Base-by-base conservation (phyloP, 2,113 vertebrate genomes). In the Sinocyclocheilus rhinocerous region DNA sequence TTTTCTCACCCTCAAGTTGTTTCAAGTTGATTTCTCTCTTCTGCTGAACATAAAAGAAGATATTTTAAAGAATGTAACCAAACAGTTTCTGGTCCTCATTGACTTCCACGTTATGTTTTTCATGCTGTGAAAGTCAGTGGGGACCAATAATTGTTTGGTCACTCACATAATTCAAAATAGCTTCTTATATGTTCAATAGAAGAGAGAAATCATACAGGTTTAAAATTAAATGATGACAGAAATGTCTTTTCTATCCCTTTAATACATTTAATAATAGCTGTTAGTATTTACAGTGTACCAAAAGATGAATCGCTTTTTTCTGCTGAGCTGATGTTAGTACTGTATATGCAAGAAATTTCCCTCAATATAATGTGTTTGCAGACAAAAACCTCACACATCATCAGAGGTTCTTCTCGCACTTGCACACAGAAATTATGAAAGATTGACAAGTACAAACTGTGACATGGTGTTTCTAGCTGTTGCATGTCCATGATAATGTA, bases 401-500 rank as follows among this genome's bases (percentile, higher is more conserved):
- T 79, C 5, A 42, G 22, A 63, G 2, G 33, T 80, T 63, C 7
- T 13, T 24, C 52, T 45, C 6, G 7, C 22, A 26, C 57, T 45
- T 81, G 42, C 79, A 20, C 29, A n/a, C 6, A 33, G 79, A 63
- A 81, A 48, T 69, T 12, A 57, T 79, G 10, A 78, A 78, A 22
- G 16, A 78, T 26, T 81, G 78, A 24, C 39, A 45, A 11, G 29
- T 6, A 81, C 15, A 65, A 77, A 77, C 22, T 8, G 16, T 48
- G 36, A 45, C 61, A 82, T 69, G 42, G 24, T 33, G 24, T 52
- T 82, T 82, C 24, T 61, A 42, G 55, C 55, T 69, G 42, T 29
- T 52, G 13, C 45, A 24, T 42, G 33, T 39, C 29, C 36, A 10
- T 2, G 22, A 26, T 20, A 67, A 81, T 63, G 39, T 26, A 67